Evolutionary conservation across 2,113 vertebrate genomes (phyloP).

Genomic region (Podilymbus podiceps): DNA sequence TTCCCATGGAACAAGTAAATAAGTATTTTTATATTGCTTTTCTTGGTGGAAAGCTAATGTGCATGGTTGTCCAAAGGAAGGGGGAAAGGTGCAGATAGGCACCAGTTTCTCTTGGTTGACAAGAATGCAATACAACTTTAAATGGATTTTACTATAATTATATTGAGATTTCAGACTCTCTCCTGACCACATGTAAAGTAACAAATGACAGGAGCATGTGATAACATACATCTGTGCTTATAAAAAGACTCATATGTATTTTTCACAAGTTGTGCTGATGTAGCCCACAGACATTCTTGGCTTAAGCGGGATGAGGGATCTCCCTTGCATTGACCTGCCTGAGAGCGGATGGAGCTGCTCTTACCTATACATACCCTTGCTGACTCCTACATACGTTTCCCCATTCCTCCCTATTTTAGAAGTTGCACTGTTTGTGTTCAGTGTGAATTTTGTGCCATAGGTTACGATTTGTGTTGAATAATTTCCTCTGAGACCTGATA

Average conservation of each 20-base stretch:
- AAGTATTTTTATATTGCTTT: neutral
- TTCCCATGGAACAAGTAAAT: neutral
- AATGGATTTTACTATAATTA: neutral
- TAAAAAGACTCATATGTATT: fast-evolving
- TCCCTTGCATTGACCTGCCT: neutral
- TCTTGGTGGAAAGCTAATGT: neutral
- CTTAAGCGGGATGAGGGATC: neutral
- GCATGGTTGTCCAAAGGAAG: neutral
- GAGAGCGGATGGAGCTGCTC: neutral
- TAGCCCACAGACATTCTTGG: neutral
- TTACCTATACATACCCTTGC: fast-evolving
- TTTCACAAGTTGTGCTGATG: neutral
- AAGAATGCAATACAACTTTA: neutral
- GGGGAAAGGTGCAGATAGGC: neutral
- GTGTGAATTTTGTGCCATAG: neutral
- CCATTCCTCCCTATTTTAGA: neutral
- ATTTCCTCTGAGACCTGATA: neutral
- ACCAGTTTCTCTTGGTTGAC: neutral
- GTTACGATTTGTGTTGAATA: neutral
- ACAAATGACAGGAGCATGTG: neutral
- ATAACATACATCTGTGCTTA: neutral
- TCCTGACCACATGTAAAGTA: neutral
- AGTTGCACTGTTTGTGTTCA: neutral
- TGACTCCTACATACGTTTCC: neutral
- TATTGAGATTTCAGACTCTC: neutral